These are phyloP conservation scores for Lytechinus variegatus DNA, from an alignment of 35 echinoderm and acorn worm genomes.

Conservation along the genomic window DNA sequence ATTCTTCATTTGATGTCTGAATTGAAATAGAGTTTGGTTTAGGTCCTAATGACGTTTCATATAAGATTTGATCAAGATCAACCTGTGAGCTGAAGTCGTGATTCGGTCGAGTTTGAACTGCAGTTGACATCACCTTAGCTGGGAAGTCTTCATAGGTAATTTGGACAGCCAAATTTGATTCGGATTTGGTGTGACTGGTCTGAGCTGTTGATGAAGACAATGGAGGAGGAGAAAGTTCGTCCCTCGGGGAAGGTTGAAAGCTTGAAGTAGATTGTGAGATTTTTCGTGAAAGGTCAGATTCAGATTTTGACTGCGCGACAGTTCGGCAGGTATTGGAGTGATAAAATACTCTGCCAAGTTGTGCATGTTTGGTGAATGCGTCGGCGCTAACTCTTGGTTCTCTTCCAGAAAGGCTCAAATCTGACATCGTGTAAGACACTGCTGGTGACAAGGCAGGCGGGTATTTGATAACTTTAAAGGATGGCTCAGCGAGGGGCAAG, in stretches of 20 bases:
- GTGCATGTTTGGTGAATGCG: background rate
- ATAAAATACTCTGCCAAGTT: background rate
- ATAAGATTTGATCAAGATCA: constrained; percentile 30
- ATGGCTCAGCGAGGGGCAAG: background rate
- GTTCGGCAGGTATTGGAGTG: background rate
- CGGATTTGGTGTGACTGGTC: constrained; percentile 7
- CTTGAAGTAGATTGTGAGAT: background rate
- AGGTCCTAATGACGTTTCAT: constrained; percentile 25
- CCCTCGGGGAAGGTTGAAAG: background rate
- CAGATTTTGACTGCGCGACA: background rate
- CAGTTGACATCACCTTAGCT: background rate
- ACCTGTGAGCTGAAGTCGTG: constrained; percentile 37
- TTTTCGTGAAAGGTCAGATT: background rate
- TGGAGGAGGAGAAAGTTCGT: background rate
- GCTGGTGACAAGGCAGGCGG: background rate
- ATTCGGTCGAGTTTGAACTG: constrained; percentile 15
- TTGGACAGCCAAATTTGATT: constrained; percentile 32
- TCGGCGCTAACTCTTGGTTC: background rate
- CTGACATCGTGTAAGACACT: background rate
- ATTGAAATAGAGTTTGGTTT: constrained; percentile 12
- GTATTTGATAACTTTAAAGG: background rate
- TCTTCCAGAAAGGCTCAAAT: background rate
- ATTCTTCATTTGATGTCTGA: constrained; percentile 9
- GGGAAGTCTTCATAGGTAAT: constrained; percentile 34
- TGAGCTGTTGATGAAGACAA: constrained; percentile 13